These are phyloP conservation scores for Diuraphis noxia DNA, from an alignment of 1,140 invertebrate genomes.

Conservation along the genomic window DNA sequence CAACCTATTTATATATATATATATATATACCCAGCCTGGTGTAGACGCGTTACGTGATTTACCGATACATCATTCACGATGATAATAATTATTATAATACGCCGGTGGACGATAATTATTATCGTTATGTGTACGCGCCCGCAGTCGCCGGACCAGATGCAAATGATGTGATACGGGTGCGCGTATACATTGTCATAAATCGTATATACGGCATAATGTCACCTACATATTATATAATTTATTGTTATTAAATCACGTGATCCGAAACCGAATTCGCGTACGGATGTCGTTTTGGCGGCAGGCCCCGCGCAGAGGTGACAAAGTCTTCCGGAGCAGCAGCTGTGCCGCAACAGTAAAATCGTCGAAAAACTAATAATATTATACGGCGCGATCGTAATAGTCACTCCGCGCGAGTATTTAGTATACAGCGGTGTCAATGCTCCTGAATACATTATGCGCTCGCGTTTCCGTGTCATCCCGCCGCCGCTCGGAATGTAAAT, in stretches of 20 bases:
- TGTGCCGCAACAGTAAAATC: not conserved
- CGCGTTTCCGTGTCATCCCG: slow-evolving; percentile 19
- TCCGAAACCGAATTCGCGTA: not conserved
- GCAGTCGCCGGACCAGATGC: not conserved
- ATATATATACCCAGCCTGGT: not conserved
- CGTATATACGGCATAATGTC: no score
- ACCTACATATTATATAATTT: no score
- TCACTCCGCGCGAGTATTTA: no score
- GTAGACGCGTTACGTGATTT: slow-evolving; percentile 35
- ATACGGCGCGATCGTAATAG: not conserved
- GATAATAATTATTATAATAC: not conserved
- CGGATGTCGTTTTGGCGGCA: not conserved
- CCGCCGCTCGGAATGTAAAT: not conserved
- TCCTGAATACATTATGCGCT: slow-evolving; percentile 26
- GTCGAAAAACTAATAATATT: not conserved
- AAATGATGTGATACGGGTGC: not conserved
- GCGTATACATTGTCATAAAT: not conserved
- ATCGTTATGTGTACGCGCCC: not conserved
- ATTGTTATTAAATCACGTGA: no score
- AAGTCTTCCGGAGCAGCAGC: not conserved
- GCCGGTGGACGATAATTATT: not conserved
- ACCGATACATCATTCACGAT: not conserved
- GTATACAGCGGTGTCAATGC: slow-evolving; percentile 2
- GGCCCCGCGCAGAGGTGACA: not conserved
- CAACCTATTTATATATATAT: no score